Conservation (phyloP, 1,140 invertebrate species). For the Maniola jurtina region DNA sequence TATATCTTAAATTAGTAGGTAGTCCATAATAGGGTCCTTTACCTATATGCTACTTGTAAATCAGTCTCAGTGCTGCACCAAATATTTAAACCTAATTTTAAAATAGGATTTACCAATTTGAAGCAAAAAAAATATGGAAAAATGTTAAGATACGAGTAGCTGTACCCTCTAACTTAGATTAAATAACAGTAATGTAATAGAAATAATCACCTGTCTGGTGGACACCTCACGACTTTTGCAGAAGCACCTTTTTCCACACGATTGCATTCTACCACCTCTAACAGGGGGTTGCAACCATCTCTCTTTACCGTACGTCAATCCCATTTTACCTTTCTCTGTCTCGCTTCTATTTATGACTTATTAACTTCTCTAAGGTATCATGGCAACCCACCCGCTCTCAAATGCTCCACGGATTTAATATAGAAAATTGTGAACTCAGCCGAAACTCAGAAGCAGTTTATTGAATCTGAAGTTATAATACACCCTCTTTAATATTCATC, state of each 20-base stretch:
- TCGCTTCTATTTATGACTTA: slow-evolving; percentile 73
- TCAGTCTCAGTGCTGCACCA: no score
- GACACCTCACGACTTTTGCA: slow-evolving; percentile 61
- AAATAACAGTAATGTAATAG: background rate
- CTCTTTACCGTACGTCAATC: slow-evolving; percentile 35
- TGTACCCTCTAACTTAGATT: no score
- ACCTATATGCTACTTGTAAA: no score
- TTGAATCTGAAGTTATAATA: slow-evolving; percentile 60
- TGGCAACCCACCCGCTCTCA: slow-evolving; percentile 66
- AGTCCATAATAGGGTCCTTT: no score
- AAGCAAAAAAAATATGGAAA: no score
- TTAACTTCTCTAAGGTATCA: slow-evolving; percentile 76
- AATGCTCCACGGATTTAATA: slow-evolving; percentile 69
- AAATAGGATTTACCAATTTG: no score
- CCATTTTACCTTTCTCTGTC: slow-evolving; percentile 45
- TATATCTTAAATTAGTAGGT: no score
- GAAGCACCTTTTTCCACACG: slow-evolving; percentile 72
- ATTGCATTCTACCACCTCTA: slow-evolving; percentile 66
- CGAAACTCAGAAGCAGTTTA: slow-evolving; percentile 65
- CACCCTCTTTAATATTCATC: slow-evolving; percentile 30
- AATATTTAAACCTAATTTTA: no score
- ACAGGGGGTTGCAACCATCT: slow-evolving; percentile 53
- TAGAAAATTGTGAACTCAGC: slow-evolving; percentile 74
- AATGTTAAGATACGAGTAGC: no score
- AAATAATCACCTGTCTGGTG: slow-evolving; percentile 36